These are phyloP conservation scores for Tetrao urogallus DNA, from an alignment of 2,113 vertebrate genomes.

Conservation along the genomic window DNA sequence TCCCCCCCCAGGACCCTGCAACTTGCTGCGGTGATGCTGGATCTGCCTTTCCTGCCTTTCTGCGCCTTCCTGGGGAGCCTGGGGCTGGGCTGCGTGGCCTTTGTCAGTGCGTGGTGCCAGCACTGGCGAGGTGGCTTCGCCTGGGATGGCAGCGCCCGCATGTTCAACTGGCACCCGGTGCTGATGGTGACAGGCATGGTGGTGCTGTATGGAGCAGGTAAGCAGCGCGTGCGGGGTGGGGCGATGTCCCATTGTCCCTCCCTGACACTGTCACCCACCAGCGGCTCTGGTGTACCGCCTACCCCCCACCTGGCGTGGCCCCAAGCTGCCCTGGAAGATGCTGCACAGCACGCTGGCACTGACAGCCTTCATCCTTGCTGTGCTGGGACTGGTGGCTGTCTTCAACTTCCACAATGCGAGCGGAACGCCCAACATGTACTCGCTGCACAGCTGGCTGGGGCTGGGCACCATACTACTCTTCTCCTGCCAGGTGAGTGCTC, in stretches of 20 bases:
- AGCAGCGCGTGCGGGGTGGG: not conserved
- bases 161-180: conserved; percentile 95
- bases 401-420: conserved; percentile 80
- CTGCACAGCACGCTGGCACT: conserved; percentile 82
- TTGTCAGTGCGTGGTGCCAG: conserved; percentile 82
- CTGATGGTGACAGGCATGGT: conserved; percentile 90
- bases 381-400: conserved; percentile 87
- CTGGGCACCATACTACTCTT: conserved; percentile 84
- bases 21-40: conserved; percentile 23
- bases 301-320: conserved; percentile 83
- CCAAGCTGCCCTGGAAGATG: conserved; percentile 90
- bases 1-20: not conserved
- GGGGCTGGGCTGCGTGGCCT: conserved; percentile 81
- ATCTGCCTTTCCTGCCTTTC: conserved; percentile 75
- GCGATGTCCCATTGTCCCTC: not conserved
- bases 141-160: conserved; percentile 78
- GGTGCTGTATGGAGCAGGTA: conserved; percentile 90
- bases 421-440: conserved; percentile 84
- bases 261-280: conserved; percentile 10
- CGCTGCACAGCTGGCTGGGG: conserved; percentile 95
- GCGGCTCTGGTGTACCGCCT: conserved; percentile 89
- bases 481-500: conserved; percentile 83
- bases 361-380: conserved; percentile 71
- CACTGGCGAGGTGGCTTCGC: conserved; percentile 86
- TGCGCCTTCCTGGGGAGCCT: conserved; percentile 77